Evolutionary conservation across 2,888 invertebrate genomes (phyloP), one percentile per base, ranked within the genome.

Genomic region (Caenorhabditis drosophilae): DNA sequence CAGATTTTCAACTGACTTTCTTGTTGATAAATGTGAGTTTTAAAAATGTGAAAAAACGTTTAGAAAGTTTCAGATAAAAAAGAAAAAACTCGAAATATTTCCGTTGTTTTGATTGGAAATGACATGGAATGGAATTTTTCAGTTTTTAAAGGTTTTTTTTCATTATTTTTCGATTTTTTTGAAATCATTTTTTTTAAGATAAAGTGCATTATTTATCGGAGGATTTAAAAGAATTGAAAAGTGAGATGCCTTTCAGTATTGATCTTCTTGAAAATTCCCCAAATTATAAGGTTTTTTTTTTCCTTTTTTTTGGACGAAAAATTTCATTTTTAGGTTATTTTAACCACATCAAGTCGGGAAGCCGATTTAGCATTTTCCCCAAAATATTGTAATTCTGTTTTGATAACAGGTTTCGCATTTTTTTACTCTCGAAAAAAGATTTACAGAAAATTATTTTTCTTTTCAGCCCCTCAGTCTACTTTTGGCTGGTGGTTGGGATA

Each of bases 401-500:
- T 59, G 40, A 51, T 52, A 3, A 58, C 58, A 40, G 58, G 58
- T 58, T 34, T n/a, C n/a, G n/a, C n/a, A n/a, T n/a, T n/a, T n/a
- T n/a, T n/a, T 12, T 9, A 31, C 11, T 16, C 4, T 22, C 34
- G n/a, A n/a, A n/a, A 7, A 42, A 4, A 16, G 6, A 25, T 18
- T 9, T 18, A 12, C 16, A 15, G 31, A 44, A 12, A 20, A 38
- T 42, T 18, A 20, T 45, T 27, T 38, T n/a, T 23, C 2, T n/a
- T 16, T 51, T 41, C n/a, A 41, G 55, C 61, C 1, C 61, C 61
- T 0, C 47, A 55, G 3, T 56, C 55, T 1, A 47, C 61, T 18
- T 61, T 61, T 27, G 61, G 61, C 35, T 61, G 54, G 50, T 61
- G 54, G 45, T 23, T 56, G 16, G 61, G 41, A n/a, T 61, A 56